These are phyloP conservation scores for Eudyptes chrysolophus DNA, from an alignment of 2,113 vertebrate species.

Conservation along the genomic window DNA sequence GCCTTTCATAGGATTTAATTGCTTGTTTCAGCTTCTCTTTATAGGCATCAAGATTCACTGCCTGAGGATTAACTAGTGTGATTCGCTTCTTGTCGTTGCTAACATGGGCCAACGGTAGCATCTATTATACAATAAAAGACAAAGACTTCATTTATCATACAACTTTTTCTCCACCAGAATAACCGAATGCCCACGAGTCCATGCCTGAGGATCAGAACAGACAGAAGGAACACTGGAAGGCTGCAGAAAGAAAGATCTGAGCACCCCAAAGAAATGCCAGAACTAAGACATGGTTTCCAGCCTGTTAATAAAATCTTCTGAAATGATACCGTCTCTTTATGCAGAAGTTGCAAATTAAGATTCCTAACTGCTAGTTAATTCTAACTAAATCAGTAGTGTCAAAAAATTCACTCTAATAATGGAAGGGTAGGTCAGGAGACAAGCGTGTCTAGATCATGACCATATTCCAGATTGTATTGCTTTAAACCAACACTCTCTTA, in stretches of 20 bases:
- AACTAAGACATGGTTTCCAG: neutral
- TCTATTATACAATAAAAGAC: slow-evolving; percentile 47
- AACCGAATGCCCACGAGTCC: neutral
- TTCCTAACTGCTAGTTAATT: neutral
- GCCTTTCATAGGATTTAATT: slow-evolving; percentile 79
- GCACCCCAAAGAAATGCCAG: neutral
- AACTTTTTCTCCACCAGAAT: neutral
- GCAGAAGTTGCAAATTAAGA: neutral
- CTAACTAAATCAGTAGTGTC: neutral
- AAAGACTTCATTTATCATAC: neutral
- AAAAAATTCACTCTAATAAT: neutral
- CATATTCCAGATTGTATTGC: neutral
- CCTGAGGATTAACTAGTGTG: slow-evolving; percentile 77
- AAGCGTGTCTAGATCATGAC: neutral
- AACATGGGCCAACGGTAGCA: slow-evolving; percentile 68
- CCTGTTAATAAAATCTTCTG: neutral
- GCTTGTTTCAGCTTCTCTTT: slow-evolving; percentile 75
- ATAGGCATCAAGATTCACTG: slow-evolving; percentile 77
- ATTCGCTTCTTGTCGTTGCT: slow-evolving; percentile 60
- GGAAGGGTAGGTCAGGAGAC: neutral
- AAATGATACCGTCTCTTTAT: neutral
- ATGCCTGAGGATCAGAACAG: neutral
- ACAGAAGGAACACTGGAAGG: neutral
- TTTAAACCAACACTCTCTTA: neutral
- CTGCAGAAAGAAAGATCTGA: neutral